A percentile compares a stretch with the other conserved stretches of the same genome.
phyloP scores from a whole-genome alignment of 37 sponge, comb jelly and placozoan species.

The Tethya wilhelma region DNA sequence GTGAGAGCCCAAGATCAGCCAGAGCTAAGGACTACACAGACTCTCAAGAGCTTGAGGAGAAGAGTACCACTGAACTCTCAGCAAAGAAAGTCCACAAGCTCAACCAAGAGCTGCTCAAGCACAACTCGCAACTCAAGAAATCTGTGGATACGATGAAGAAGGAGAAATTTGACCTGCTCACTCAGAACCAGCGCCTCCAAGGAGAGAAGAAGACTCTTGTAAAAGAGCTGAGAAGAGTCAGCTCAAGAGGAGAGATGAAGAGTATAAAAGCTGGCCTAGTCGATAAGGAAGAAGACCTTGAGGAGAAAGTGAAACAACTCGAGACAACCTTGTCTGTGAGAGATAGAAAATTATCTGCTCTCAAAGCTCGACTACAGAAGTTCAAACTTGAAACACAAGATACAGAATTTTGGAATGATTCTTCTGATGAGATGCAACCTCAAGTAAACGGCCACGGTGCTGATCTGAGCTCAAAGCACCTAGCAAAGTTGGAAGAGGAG shows the following conservation, averaged over 20 bases:
- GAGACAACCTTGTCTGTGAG: conserved; percentile 17
- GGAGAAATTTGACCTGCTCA: conserved; percentile 23
- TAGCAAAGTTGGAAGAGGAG: too few relatives aligned
- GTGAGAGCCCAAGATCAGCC: neutral
- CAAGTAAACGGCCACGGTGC: too few relatives aligned
- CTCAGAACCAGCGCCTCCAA: conserved; percentile 21
- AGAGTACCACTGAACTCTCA: conserved; percentile 2
- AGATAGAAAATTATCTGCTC: conserved; percentile 2
- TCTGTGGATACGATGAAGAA: conserved; percentile 38
- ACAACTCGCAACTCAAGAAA: conserved; percentile 26
- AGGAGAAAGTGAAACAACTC: conserved; percentile 6
- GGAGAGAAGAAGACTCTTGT: conserved; percentile 19
- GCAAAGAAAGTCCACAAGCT: conserved; percentile 35
- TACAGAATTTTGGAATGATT: neutral
- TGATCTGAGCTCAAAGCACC: too few relatives aligned
- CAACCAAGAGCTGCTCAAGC: conserved; percentile 42
- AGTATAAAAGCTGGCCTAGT: neutral
- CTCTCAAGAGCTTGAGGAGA: conserved; percentile 16
- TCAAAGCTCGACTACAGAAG: neutral
- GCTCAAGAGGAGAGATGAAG: conserved; percentile 4
- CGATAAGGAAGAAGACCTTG: conserved; percentile 26
- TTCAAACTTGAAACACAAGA: neutral
- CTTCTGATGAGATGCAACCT: too few relatives aligned
- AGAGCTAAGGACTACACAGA: neutral
- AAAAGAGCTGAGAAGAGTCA: conserved; percentile 19